These are phyloP conservation scores for Toxostoma redivivum DNA, from an alignment of 2,113 vertebrate species.

Conservation along the genomic window DNA sequence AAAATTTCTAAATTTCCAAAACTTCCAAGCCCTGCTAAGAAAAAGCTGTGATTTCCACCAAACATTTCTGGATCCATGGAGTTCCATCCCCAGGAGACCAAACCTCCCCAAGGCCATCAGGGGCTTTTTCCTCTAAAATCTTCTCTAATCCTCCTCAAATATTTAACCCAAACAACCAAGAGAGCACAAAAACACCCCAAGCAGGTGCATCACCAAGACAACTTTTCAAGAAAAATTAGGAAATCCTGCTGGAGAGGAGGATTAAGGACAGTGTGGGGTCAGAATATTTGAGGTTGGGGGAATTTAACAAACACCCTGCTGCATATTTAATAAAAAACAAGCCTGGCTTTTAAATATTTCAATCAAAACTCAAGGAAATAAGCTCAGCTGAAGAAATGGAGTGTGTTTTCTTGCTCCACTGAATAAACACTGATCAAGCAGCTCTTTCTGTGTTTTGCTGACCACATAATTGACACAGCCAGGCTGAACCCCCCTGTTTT, in stretches of 20 bases:
- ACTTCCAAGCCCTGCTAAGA: not conserved
- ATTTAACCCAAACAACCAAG: not conserved
- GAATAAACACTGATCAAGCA: not conserved
- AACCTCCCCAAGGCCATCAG: not conserved
- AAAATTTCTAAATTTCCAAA: fast-evolving
- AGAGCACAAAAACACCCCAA: not conserved
- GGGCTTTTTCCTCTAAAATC: not conserved
- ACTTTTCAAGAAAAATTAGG: not conserved
- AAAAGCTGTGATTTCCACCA: not conserved
- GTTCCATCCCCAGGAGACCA: not conserved
- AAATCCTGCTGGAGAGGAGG: not conserved
- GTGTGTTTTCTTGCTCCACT: not conserved
- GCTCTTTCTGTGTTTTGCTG: not conserved
- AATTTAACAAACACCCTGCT: not conserved
- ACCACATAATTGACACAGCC: not conserved
- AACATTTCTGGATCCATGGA: not conserved
- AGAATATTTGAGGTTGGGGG: not conserved
- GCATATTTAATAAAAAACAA: not conserved
- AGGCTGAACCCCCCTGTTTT: not conserved
- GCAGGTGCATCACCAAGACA: not conserved
- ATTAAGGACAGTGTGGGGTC: not conserved
- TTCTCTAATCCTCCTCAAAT: not conserved
- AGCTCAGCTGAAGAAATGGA: not conserved
- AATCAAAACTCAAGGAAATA: not conserved
- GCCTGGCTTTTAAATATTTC: not conserved